Evolutionary conservation across 2,113 vertebrate species (phyloP), one percentile per base, ranked within the genome.

Genomic region (Nothobranchius furzeri): DNA sequence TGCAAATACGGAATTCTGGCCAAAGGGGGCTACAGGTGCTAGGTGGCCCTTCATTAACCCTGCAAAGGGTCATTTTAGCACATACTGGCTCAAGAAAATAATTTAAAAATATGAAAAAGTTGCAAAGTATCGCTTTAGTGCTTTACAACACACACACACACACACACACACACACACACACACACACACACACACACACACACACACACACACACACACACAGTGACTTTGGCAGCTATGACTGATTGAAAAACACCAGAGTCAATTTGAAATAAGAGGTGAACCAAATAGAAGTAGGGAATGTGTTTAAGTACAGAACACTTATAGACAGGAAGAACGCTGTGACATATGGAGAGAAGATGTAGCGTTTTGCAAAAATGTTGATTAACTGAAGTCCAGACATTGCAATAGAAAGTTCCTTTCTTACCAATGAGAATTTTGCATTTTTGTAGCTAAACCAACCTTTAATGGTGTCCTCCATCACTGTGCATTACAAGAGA

Each of bases 401-500:
- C 36, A 14, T n/a, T 15, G 20, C 14, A 17, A 17, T 2, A 57
- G 59, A 60, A 55, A 49, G 50, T 60, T 57, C 25, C 36, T 59
- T 72, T 48, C 61, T 64, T 75, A 42, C 49, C 55, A 24, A 46
- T 13, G 24, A 57, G 53, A 58, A 53, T 58, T 73, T 78, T 64
- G 13, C 46, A 24, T 65, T 60, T 67, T 63, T 55, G 3, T 25
- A 63, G 56, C 9, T 11, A 76, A 76, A 78, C 68, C 50, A 56
- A 43, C 13, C 20, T 74, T 73, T 77, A 53, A 71, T 36, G 60
- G 57, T 9, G 20, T 62, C 48, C 64, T 68, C 60, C 54, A 77
- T 79, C 65, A 48, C 50, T 56, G 72, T 54, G 55, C 64, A 75
- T 81, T 73, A 68, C 9, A 50, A 42, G 55, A 40, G 65, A 59